A percentile compares a stretch with the other conserved stretches of the same genome.
Evolutionary conservation across 2,113 vertebrate species (phyloP).

Genomic region (Hyla sarda): DNA sequence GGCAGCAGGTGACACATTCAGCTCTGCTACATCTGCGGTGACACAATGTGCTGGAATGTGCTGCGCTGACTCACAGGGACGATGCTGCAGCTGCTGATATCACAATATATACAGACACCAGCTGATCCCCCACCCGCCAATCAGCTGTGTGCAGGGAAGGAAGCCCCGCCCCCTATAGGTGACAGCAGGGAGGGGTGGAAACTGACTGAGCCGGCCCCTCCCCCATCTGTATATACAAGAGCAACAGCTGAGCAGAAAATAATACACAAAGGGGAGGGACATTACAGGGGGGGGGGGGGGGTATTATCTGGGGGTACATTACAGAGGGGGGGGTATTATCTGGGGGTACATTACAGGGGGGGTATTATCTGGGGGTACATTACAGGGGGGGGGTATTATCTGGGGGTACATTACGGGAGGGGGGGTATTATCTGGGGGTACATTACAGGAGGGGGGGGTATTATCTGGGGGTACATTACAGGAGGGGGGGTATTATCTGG

Average conservation of each 20-base stretch:
- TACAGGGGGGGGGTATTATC: not conserved
- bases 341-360: not conserved
- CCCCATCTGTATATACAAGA: not conserved
- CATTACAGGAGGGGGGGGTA: too few species aligned
- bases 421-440: not conserved
- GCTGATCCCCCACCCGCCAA: not conserved
- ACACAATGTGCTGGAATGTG: not conserved
- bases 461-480: too few species aligned
- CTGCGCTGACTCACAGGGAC: not conserved
- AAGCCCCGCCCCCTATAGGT: conserved; percentile 21
- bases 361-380: too few species aligned
- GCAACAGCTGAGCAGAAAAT: not conserved
- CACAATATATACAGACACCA: conserved; percentile 4
- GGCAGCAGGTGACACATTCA: not conserved
- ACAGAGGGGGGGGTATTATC: too few species aligned
- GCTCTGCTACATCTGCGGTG: not conserved
- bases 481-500: too few species aligned
- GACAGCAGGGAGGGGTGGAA: not conserved
- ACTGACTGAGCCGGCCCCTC: not conserved
- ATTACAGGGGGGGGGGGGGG: not conserved
- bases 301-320: not conserved
- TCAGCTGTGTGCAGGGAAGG: conserved; percentile 12
- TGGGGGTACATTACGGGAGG: too few species aligned
- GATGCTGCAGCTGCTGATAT: not conserved
- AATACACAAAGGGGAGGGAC: too few species aligned